These are phyloP conservation scores for Chrysodeixis includens DNA, from an alignment of 2,888 invertebrate genomes.

Conservation along the genomic window DNA sequence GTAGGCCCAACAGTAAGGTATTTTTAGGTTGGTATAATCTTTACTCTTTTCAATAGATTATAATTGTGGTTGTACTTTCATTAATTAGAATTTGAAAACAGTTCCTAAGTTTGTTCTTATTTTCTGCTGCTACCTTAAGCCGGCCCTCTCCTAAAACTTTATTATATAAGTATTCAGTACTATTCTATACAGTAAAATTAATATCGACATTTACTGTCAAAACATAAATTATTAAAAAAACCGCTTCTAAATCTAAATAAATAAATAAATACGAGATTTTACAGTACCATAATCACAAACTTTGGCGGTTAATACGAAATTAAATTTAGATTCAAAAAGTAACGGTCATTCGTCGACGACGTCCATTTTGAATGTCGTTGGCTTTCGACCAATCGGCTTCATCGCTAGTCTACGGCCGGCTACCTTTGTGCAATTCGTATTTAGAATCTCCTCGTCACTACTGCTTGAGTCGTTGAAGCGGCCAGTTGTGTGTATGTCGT, in stretches of 20 bases:
- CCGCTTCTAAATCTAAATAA: constrained; percentile 18
- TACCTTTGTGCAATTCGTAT: constrained; percentile 72
- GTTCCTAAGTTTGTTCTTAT: not conserved
- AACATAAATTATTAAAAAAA: constrained; percentile 23
- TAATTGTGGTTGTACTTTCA: too few relatives aligned
- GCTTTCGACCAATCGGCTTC: constrained; percentile 79
- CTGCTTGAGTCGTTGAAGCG: constrained; percentile 81
- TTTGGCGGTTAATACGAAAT: constrained; percentile 52
- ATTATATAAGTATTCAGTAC: constrained; percentile 18
- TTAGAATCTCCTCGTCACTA: constrained; percentile 83
- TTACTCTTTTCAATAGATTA: too few relatives aligned
- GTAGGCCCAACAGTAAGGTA: too few relatives aligned
- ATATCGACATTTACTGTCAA: constrained; percentile 26
- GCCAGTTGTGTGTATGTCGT: constrained; percentile 74
- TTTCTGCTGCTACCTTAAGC: not conserved
- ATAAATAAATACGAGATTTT: constrained; percentile 15
- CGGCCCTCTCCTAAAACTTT: constrained; percentile 37
- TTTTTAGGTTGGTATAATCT: too few relatives aligned
- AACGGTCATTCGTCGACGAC: constrained; percentile 80
- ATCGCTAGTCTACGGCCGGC: constrained; percentile 79
- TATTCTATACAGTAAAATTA: constrained; percentile 13
- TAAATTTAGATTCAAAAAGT: constrained; percentile 45
- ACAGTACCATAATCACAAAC: constrained; percentile 29
- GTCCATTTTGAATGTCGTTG: constrained; percentile 81
- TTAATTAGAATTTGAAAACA: too few relatives aligned